A percentile compares a stretch with the other conserved stretches of the same genome.
Conservation (phyloP, 2,113 vertebrate species). For the Hippolais icterina region DNA sequence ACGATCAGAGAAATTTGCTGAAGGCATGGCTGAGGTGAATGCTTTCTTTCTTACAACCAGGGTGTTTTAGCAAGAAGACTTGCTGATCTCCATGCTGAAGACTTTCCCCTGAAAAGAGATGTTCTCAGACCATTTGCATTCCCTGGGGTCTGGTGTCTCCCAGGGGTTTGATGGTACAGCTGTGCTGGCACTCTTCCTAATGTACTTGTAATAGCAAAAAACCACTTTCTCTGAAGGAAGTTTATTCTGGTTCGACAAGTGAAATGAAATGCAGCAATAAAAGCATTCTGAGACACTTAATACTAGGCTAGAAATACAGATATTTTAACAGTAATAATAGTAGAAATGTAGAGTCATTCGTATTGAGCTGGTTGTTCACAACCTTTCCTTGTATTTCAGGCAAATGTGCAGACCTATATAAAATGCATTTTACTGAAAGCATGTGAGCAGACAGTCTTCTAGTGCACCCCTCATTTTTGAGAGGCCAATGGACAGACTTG, state of each 20-base stretch:
- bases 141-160: not conserved
- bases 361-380: not conserved
- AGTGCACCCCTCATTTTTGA: not conserved
- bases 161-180: conserved; percentile 37
- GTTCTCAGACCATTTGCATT: conserved; percentile 29
- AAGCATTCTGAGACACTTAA: conserved; percentile 2
- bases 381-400: not conserved
- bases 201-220: conserved; percentile 12
- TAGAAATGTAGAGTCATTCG: not conserved
- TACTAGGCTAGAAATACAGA: not conserved
- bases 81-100: not conserved
- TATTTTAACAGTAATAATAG: not conserved
- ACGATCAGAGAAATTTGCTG: not conserved
- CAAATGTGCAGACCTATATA: not conserved
- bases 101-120: conserved; percentile 15
- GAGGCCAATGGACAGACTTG: not conserved
- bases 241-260: conserved; percentile 36
- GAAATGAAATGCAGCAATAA: conserved; percentile 6
- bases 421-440: not conserved
- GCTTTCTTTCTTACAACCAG: not conserved
- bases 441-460: not conserved
- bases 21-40: not conserved
- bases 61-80: not conserved
- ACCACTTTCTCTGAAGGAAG: not conserved
- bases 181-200: conserved; percentile 28